Base-by-base conservation (phyloP, 2,113 vertebrate genomes). In the Pachypanchax playfairii region DNA sequence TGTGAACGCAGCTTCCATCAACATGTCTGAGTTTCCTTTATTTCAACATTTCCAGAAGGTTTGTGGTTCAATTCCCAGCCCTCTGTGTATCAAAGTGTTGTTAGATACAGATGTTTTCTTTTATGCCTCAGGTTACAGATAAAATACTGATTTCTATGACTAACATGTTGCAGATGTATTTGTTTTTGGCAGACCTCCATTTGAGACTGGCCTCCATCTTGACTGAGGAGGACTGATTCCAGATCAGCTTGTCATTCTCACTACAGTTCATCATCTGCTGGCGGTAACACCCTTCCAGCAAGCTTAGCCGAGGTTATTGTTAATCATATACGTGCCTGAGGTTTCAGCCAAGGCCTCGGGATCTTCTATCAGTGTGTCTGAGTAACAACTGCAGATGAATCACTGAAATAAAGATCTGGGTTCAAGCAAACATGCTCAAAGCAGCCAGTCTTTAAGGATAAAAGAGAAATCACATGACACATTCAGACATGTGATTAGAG, bases 171-270 rank as follows among this genome's bases (percentile, higher is more conserved):
- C 1, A 70, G 71, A 52, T 60, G 58, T 17, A 65, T 31, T 28
- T 63, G 67, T 64, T 47, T 59, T 24, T 87, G 79, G 71, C 79
- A 53, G 67, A 47, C 22, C 14, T 70, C 67, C 70, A 84, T 52
- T 70, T 81, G 49, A 77, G 35, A 71, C 67, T n/a, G 58, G 76
- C 48, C 77, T 72, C 58, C 73, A 70, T 78, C 38, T 84, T 75
- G 69, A 75, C 67, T 38, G 43, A 76, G 63, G 64, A 58, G 60
- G 66, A 58, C 65, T 80, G 80, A 85, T 82, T 83, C 52, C 35
- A 75, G 87, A 77, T 83, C 53, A 20, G 59, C 60, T 36, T 39
- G 47, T 72, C 53, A 75, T 71, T 51, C 63, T 53, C 56, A 60
- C 57, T 56, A 56, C 49, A 39, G 41, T 66, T 69, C 44, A 70